A percentile compares a stretch with the other conserved stretches of the same genome.
phyloP scores from a whole-genome alignment of 2,797 vertebrate species.

The Cyclopterus lumpus region DNA sequence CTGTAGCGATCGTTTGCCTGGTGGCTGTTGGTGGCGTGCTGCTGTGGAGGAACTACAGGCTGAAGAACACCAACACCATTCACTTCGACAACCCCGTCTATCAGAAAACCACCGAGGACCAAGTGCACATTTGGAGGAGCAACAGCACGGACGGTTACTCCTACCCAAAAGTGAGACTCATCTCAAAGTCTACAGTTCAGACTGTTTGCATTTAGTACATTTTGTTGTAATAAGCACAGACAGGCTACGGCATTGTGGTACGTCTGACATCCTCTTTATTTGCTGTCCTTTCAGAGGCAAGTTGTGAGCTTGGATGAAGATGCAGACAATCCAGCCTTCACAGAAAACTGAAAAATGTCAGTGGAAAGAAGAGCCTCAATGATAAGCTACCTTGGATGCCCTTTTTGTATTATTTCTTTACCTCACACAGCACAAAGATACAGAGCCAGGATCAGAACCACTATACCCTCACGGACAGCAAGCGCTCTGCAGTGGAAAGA shows the following conservation, averaged over 20 bases:
- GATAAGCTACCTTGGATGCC: slow-evolving; percentile 50
- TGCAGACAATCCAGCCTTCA: slow-evolving; percentile 75
- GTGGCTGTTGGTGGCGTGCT: slow-evolving; percentile 77
- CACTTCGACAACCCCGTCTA: slow-evolving; percentile 95
- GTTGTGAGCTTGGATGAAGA: slow-evolving; percentile 89
- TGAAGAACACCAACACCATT: slow-evolving; percentile 90
- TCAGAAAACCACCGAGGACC: slow-evolving; percentile 93
- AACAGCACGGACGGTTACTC: slow-evolving; percentile 87
- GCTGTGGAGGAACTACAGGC: slow-evolving; percentile 89
- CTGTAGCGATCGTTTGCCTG: slow-evolving; percentile 80
- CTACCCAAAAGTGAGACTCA: slow-evolving; percentile 86
- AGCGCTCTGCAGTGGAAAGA: slow-evolving; percentile 16
- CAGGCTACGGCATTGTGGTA: neutral
- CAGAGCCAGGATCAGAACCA: slow-evolving; percentile 53
- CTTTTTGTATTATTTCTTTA: slow-evolving; percentile 47
- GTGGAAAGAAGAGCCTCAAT: slow-evolving; percentile 28
- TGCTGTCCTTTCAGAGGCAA: slow-evolving; percentile 83
- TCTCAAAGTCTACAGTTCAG: too few relatives aligned
- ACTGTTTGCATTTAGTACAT: neutral
- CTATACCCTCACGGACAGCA: slow-evolving; percentile 48
- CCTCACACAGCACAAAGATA: slow-evolving; percentile 62
- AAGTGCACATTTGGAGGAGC: slow-evolving; percentile 89
- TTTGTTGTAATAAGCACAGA: neutral
- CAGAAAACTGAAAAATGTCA: slow-evolving; percentile 61
- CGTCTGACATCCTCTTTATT: slow-evolving; percentile 34